Percentiles rank a stretch among this genome's conserved stretches.
These are phyloP conservation scores for Blastobasis lacticolella DNA, from an alignment of 2,888 invertebrate genomes.

Conservation along the genomic window DNA sequence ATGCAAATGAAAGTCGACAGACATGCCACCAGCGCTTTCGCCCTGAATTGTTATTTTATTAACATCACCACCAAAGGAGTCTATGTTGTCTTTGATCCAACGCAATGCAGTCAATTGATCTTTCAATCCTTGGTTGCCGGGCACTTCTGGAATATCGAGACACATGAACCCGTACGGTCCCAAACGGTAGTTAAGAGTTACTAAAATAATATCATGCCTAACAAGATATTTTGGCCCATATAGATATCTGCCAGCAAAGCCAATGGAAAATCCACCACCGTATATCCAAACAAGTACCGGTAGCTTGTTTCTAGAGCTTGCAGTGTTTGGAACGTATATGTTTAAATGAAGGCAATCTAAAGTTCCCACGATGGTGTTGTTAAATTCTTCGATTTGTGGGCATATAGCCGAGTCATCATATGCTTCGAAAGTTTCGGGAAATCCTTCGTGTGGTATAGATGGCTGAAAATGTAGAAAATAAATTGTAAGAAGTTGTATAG, in stretches of 20 bases:
- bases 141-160: conserved; percentile 16
- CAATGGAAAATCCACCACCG: conserved; percentile 22
- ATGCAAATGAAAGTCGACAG: conserved; percentile 37
- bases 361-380: conserved; percentile 18
- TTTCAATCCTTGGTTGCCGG: conserved; percentile 20
- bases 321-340: conserved; percentile 32
- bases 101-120: conserved; percentile 17
- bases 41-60: conserved; percentile 38
- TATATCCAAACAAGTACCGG: conserved; percentile 41
- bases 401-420: conserved; percentile 29
- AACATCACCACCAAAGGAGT: conserved; percentile 40
- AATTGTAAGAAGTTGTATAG: too few species aligned
- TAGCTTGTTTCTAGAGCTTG: conserved; percentile 40
- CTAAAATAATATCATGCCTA: conserved; percentile 20
- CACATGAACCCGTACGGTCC: conserved; percentile 22
- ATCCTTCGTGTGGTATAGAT: conserved; percentile 13
- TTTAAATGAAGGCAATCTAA: conserved; percentile 37
- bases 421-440: conserved; percentile 25
- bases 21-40: conserved; percentile 34
- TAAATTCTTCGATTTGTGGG: conserved; percentile 27
- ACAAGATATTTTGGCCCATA: conserved; percentile 21
- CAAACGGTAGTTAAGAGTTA: conserved; percentile 21
- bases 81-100: conserved; percentile 37
- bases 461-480: conserved; percentile 8
- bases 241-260: conserved; percentile 10